A percentile compares a stretch with the other conserved stretches of the same genome.
These are phyloP conservation scores for Drosophila gaucha DNA, from an alignment of 2,888 invertebrate species.

Conservation along the genomic window DNA sequence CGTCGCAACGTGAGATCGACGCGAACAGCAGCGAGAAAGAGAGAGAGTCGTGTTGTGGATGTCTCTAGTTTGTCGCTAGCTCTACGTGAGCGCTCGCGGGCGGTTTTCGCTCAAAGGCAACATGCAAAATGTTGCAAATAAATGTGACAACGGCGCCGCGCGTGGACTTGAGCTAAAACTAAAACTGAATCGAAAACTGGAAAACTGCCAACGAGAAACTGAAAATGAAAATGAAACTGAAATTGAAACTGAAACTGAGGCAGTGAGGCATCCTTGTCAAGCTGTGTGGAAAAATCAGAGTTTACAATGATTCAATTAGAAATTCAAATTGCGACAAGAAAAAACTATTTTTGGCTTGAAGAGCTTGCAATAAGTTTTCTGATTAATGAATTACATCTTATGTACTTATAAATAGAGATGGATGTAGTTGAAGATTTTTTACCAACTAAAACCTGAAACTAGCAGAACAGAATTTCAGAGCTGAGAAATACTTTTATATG, in stretches of 20 bases:
- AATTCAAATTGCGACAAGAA: neutral
- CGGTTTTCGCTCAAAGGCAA: slow-evolving; percentile 70
- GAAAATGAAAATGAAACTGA: neutral
- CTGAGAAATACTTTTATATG: too few relatives aligned
- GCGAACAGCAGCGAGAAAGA: slow-evolving; percentile 6
- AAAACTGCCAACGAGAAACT: slow-evolving; percentile 1
- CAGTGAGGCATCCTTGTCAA: slow-evolving; percentile 28
- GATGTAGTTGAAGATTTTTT: too few relatives aligned
- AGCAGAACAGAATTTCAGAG: too few relatives aligned
- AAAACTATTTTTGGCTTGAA: neutral
- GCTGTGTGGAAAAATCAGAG: neutral
- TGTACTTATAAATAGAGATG: too few relatives aligned
- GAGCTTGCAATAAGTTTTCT: too few relatives aligned
- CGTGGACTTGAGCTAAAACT: neutral
- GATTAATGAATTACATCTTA: too few relatives aligned
- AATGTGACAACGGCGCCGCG: slow-evolving; percentile 54
- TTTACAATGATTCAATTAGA: neutral
- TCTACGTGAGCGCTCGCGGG: slow-evolving; percentile 61
- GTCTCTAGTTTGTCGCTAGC: slow-evolving; percentile 29
- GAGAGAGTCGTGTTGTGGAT: slow-evolving; percentile 14
- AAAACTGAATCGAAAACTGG: too few relatives aligned
- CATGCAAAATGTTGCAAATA: slow-evolving; percentile 76
- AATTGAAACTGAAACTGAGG: slow-evolving; percentile 4
- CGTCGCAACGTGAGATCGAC: slow-evolving; percentile 38
- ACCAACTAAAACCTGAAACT: too few relatives aligned